phyloP scores from a whole-genome alignment of 2,888 invertebrate genomes.

The Actias luna region DNA sequence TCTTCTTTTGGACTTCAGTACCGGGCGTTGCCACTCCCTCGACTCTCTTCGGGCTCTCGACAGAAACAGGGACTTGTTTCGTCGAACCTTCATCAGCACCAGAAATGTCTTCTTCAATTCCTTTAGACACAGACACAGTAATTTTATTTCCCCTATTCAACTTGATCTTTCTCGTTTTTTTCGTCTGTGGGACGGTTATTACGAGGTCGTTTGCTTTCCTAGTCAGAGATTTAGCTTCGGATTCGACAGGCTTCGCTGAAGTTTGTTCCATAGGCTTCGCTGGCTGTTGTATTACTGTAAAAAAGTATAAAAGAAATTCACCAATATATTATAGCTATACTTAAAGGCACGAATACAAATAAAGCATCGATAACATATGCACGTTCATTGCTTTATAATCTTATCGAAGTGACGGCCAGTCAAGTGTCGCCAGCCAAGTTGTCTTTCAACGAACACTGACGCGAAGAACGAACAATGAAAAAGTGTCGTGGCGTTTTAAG shows the following conservation, averaged over 20 bases:
- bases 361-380: neutral
- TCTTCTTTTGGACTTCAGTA: constrained; percentile 61
- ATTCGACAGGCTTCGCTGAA: neutral
- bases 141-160: constrained; percentile 58
- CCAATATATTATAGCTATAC: neutral
- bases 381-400: neutral
- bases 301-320: neutral
- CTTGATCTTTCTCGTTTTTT: constrained; percentile 62
- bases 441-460: no score
- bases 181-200: constrained; percentile 63
- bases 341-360: neutral
- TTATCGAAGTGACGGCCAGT: neutral
- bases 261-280: constrained; percentile 4
- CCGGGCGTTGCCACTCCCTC: constrained; percentile 29
- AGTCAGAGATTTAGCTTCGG: constrained; percentile 38
- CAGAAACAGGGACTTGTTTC: constrained; percentile 13
- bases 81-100: constrained; percentile 21
- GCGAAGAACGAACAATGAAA: no score
- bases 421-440: neutral
- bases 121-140: constrained; percentile 23
- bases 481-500: no score
- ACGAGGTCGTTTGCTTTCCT: constrained; percentile 57
- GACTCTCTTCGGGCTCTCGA: constrained; percentile 37
- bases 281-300: constrained; percentile 16
- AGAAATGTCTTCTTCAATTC: constrained; percentile 9